Percentiles rank a stretch among this genome's conserved stretches.
Conservation (phyloP, 2,797 vertebrate species). For the Artibeus jamaicensis region DNA sequence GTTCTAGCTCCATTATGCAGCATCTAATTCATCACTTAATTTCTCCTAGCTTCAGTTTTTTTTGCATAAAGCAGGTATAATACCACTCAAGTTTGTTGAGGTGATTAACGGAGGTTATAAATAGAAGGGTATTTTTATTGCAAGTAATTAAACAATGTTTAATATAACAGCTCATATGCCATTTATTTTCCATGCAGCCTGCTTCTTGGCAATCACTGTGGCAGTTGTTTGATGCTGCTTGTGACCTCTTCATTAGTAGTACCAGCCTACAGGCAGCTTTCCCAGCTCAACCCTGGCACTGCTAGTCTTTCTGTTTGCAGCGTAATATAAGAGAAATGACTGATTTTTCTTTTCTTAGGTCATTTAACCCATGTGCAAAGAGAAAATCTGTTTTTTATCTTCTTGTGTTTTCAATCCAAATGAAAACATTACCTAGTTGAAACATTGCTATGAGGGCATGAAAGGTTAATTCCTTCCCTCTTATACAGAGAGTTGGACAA, state of each 20-base stretch:
- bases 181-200: neutral
- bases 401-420: slow-evolving; percentile 47
- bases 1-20: neutral
- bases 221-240: neutral
- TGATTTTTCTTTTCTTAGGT: slow-evolving; percentile 14
- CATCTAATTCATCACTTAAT: neutral
- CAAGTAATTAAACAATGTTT: neutral
- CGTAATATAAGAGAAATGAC: neutral
- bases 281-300: neutral
- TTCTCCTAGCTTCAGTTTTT: neutral
- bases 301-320: neutral
- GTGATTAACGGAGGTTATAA: neutral
- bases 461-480: slow-evolving; percentile 50
- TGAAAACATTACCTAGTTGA: slow-evolving; percentile 57
- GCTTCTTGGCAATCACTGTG: neutral
- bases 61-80: neutral
- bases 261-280: neutral
- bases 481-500: neutral
- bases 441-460: neutral
- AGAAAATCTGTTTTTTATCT: slow-evolving; percentile 52
- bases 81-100: neutral
- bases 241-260: neutral
- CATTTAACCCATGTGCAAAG: neutral
- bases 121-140: neutral
- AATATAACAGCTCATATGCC: neutral